Conservation (phyloP, 2,113 vertebrate species). For the Saguinus midas region DNA sequence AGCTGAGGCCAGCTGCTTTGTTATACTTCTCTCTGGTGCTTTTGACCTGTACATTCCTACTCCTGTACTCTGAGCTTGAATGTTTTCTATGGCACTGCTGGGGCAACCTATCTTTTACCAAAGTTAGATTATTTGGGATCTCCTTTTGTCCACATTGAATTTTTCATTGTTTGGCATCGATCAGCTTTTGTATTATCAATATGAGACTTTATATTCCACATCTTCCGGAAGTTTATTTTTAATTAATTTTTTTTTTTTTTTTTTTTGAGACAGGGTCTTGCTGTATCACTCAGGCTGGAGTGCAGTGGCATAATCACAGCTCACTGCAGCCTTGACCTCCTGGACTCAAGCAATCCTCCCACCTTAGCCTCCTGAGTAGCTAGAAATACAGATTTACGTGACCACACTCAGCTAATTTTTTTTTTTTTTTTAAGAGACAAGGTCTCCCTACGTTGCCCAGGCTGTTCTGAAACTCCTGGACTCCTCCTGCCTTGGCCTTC, state of each 20-base stretch:
- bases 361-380: no score
- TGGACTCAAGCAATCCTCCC: no score
- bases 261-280: no score
- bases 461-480: no score
- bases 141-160: not conserved
- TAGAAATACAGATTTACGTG: no score
- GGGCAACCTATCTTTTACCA: not conserved
- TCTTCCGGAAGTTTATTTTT: not conserved
- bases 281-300: no score
- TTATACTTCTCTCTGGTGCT: not conserved
- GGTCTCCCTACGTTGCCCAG: no score
- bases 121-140: not conserved
- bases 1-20: not conserved
- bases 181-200: not conserved
- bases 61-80: not conserved
- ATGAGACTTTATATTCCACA: not conserved
- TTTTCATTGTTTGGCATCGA: not conserved
- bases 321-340: no score
- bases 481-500: no score
- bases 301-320: no score
- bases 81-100: not conserved
- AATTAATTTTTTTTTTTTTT: not conserved
- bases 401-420: not conserved
- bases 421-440: not conserved
- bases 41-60: not conserved